Conservation (phyloP, 2,888 invertebrate species). For the Phlogophora meticulosa region DNA sequence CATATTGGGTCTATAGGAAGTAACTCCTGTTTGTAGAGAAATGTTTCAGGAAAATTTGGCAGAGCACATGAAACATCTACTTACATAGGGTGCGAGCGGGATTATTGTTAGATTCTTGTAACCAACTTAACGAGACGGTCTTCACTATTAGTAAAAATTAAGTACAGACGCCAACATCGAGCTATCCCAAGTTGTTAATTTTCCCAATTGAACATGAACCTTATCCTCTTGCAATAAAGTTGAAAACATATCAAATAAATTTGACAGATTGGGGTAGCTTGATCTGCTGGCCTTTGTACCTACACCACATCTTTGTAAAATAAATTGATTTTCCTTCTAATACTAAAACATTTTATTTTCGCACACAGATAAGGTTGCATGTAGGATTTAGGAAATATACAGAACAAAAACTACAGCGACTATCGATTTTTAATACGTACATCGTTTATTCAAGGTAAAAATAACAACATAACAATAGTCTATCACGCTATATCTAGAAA, state of each 20-base stretch:
- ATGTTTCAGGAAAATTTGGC: conserved; percentile 8
- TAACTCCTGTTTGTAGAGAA: neutral
- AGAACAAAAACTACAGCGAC: conserved; percentile 24
- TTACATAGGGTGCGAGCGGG: neutral
- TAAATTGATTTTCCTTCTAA: neutral
- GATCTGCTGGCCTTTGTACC: too few relatives aligned
- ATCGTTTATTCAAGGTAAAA: conserved; percentile 48
- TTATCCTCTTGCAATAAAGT: too few relatives aligned
- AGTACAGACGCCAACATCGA: too few relatives aligned
- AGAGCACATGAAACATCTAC: neutral
- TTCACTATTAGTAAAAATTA: neutral
- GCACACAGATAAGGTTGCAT: neutral
- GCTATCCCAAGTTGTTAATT: too few relatives aligned
- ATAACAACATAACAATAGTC: conserved; percentile 26
- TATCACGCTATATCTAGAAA: conserved; percentile 32
- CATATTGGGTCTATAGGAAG: conserved; percentile 15
- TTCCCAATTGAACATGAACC: too few relatives aligned
- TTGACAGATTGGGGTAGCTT: too few relatives aligned
- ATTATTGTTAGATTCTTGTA: conserved; percentile 4
- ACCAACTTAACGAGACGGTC: neutral
- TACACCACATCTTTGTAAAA: too few relatives aligned
- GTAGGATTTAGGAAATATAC: neutral
- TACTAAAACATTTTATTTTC: too few relatives aligned
- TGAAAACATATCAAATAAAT: too few relatives aligned
- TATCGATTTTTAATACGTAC: conserved; percentile 31